Evolutionary conservation across 92 coral and sea anemone genomes (phyloP).

Genomic region (Metridium senile): DNA sequence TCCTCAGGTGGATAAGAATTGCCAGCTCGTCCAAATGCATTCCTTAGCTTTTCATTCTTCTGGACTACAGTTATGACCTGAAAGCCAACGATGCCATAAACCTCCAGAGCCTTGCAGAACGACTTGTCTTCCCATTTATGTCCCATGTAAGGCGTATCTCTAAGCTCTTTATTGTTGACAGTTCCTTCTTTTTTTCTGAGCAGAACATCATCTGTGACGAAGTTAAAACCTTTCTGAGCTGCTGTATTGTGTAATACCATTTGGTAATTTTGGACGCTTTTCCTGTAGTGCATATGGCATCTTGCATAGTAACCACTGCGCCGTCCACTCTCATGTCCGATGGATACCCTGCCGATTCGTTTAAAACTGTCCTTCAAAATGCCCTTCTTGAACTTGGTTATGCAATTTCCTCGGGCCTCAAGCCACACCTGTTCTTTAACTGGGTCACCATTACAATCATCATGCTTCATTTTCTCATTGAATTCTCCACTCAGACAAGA

Average conservation of each 20-base stretch:
- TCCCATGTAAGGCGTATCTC: conserved; percentile 40
- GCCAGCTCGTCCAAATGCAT: conserved; percentile 47
- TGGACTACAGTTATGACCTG: conserved; percentile 39
- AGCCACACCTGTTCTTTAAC: conserved; percentile 22
- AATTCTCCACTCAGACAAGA: conserved; percentile 36
- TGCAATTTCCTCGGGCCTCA: background rate
- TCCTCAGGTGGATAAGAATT: conserved; percentile 4
- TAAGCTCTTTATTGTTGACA: background rate
- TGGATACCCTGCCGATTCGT: conserved; percentile 46
- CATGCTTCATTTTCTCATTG: conserved; percentile 6
- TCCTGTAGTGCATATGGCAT: conserved; percentile 27
- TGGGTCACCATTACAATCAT: conserved; percentile 37
- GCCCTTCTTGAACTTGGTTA: conserved; percentile 13
- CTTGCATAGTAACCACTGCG: conserved; percentile 24
- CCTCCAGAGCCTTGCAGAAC: conserved; percentile 44
- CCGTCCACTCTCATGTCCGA: conserved; percentile 34
- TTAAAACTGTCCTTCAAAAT: conserved; percentile 9
- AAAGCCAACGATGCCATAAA: conserved; percentile 55
- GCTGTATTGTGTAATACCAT: conserved; percentile 40
- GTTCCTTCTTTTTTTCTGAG: conserved; percentile 25
- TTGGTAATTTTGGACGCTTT: conserved; percentile 43
- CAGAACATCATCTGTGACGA: conserved; percentile 52
- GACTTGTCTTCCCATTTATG: conserved; percentile 34
- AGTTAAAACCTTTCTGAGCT: conserved; percentile 44
- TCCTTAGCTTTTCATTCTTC: conserved; percentile 30